phyloP scores from a whole-genome alignment of 1,140 invertebrate species.

The Homalodisca vitripennis region DNA sequence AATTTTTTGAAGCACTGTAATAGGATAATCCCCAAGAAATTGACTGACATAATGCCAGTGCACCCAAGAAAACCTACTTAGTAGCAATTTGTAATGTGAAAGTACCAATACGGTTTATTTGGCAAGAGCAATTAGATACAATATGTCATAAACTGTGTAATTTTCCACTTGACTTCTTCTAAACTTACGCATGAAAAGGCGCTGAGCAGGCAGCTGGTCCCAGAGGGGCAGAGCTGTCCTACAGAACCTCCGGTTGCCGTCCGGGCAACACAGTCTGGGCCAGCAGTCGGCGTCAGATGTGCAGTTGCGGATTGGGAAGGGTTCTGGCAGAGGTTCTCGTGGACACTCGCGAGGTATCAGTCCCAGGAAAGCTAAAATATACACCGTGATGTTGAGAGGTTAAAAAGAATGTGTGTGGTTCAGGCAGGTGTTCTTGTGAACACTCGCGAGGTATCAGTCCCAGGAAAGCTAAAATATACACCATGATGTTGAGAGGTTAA shows the following conservation, averaged over 20 bases:
- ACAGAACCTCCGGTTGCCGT: conserved; percentile 60
- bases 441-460: conserved; percentile 47
- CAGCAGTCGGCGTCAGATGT: conserved; percentile 63
- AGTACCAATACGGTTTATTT: no score
- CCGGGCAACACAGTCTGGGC: conserved; percentile 68
- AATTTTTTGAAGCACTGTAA: no score
- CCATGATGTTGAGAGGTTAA: no score
- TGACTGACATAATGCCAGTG: no score
- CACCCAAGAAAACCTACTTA: no score
- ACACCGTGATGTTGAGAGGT: conserved; percentile 38
- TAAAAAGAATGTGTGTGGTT: conserved; percentile 62
- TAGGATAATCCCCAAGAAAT: no score
- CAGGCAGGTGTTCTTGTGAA: conserved; percentile 60
- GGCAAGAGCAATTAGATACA: no score
- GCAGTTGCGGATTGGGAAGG: conserved; percentile 63
- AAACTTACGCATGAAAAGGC: conserved; percentile 31
- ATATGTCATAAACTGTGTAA: no score
- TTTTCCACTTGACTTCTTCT: no score
- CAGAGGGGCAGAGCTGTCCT: conserved; percentile 61
- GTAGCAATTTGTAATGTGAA: no score
- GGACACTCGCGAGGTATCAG: conserved; percentile 51
- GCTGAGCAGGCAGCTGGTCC: conserved; percentile 38
- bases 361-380: conserved; percentile 25
- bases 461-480: conserved; percentile 22
- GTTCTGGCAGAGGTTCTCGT: conserved; percentile 59